These are phyloP conservation scores for Lapara coniferarum DNA, from an alignment of 2,888 invertebrate species.

Conservation along the genomic window DNA sequence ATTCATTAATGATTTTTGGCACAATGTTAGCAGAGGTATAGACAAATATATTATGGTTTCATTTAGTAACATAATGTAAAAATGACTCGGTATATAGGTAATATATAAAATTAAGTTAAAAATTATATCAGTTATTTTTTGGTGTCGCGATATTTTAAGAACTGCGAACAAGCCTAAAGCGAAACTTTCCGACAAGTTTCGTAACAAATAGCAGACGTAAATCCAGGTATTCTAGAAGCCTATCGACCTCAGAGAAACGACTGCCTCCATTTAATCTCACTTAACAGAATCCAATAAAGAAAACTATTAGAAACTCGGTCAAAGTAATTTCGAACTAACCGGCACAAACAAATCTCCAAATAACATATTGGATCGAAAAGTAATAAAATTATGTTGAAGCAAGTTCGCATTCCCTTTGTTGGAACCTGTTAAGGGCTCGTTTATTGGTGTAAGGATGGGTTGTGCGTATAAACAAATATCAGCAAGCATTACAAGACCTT, in stretches of 20 bases:
- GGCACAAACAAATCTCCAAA: slow-evolving; percentile 17
- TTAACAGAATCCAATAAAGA: slow-evolving; percentile 18
- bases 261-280: slow-evolving; percentile 13
- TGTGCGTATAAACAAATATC: slow-evolving; percentile 7
- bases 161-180: not conserved
- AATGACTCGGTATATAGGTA: too few species aligned
- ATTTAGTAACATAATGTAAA: too few species aligned
- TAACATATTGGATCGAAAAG: slow-evolving; percentile 20
- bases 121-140: too few species aligned
- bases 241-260: not conserved
- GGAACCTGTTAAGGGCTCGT: slow-evolving; percentile 7
- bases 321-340: slow-evolving; percentile 20
- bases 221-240: too few species aligned
- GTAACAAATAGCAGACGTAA: too few species aligned
- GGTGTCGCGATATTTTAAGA: too few species aligned
- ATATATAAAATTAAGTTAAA: too few species aligned
- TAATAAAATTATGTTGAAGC: slow-evolving; percentile 22
- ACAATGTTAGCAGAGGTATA: too few species aligned
- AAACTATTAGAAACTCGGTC: slow-evolving; percentile 19
- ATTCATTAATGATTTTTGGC: too few species aligned
- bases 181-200: too few species aligned
- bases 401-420: not conserved
- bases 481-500: not conserved
- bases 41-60: too few species aligned
- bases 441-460: slow-evolving; percentile 13